These are phyloP conservation scores for Scleropages formosus DNA, from an alignment of 2,797 vertebrate species.

Conservation along the genomic window DNA sequence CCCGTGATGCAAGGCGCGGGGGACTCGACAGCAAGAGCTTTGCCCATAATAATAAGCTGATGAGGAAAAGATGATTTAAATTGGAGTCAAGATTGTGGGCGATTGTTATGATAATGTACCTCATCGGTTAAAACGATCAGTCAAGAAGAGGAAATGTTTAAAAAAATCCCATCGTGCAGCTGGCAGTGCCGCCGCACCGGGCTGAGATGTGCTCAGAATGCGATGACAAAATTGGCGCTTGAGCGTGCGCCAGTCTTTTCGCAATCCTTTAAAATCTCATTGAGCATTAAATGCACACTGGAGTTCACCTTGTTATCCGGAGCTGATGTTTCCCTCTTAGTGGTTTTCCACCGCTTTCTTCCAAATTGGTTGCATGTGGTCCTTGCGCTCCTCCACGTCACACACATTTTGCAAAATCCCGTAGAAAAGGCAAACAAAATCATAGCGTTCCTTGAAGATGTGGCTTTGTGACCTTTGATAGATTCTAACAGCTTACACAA, in stretches of 20 bases:
- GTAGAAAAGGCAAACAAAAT: not conserved
- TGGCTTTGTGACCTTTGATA: not conserved
- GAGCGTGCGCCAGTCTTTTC: not conserved
- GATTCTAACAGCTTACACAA: no score
- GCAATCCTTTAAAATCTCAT: not conserved
- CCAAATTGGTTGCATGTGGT: constrained; percentile 8
- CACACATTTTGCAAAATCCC: not conserved
- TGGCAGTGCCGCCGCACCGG: not conserved
- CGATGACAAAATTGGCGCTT: not conserved
- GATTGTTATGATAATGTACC: not conserved
- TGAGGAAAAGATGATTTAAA: not conserved
- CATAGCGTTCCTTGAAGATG: not conserved
- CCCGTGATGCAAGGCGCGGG: constrained; percentile 1
- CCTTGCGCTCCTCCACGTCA: constrained; percentile 2
- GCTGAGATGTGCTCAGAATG: not conserved
- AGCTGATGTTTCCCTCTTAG: constrained; percentile 14
- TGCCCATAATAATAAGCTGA: not conserved
- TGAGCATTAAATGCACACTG: not conserved
- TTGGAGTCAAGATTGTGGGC: not conserved
- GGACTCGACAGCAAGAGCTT: constrained; percentile 4
- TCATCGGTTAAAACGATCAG: no score
- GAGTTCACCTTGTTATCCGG: not conserved
- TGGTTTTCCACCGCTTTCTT: not conserved
- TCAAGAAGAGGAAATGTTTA: no score
- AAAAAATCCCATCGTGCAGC: not conserved